Percentiles rank a stretch among this genome's conserved stretches.
Conservation (phyloP, 2,888 invertebrate species). For the Caenorhabditis sp. region DNA sequence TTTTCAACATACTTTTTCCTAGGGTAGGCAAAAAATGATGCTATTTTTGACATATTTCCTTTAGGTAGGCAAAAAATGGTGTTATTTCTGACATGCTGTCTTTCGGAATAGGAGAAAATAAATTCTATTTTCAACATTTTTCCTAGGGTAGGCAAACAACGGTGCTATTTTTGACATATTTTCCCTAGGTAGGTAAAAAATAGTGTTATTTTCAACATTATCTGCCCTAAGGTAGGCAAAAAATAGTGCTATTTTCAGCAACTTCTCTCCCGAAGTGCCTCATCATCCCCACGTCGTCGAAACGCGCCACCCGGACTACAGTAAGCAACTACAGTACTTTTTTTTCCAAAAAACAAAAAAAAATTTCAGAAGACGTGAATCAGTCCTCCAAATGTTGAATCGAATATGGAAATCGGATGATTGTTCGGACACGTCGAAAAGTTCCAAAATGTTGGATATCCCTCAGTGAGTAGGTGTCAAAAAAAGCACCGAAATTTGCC, state of each 20-base stretch:
- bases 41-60: no score
- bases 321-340: not conserved
- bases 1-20: no score
- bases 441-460: slow-evolving; percentile 51
- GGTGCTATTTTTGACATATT: no score
- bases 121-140: no score
- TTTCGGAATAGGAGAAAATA: no score
- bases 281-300: slow-evolving; percentile 31
- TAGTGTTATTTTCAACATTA: no score
- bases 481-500: not conserved
- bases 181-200: no score
- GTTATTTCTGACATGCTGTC: no score
- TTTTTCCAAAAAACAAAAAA: not conserved
- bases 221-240: no score
- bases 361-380: slow-evolving; percentile 45
- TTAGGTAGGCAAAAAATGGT: no score
- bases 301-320: not conserved
- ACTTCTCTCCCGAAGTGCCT: slow-evolving; percentile 34
- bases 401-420: slow-evolving; percentile 57
- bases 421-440: slow-evolving; percentile 39
- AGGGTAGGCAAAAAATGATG: no score
- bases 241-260: not conserved
- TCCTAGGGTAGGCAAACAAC: no score
- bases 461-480: slow-evolving; percentile 28
- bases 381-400: slow-evolving; percentile 49